Conservation (phyloP, 2,888 invertebrate species). For the Caenorhabditis imperialis region DNA sequence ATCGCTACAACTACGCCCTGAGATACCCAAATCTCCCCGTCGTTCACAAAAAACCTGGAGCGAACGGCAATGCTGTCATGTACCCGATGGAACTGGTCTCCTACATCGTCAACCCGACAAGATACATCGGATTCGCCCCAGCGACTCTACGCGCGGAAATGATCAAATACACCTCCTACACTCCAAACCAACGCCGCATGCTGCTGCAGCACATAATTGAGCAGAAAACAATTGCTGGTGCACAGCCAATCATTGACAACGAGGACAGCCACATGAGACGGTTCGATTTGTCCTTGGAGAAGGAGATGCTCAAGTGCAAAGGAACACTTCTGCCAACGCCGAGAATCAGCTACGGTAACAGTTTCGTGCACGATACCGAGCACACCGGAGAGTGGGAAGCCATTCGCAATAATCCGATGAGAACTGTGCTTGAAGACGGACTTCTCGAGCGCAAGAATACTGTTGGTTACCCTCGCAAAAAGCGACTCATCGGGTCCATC, state of each 20-base stretch:
- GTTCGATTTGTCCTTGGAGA: slow-evolving; percentile 4
- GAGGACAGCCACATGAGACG: slow-evolving; percentile 22
- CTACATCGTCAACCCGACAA: not conserved
- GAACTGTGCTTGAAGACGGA: not conserved
- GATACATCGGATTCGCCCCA: not conserved
- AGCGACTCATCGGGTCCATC: slow-evolving; percentile 14
- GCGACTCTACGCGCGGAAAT: not conserved
- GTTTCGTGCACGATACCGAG: not conserved
- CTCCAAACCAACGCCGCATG: not conserved
- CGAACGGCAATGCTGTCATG: not conserved
- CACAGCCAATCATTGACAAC: slow-evolving; percentile 15
- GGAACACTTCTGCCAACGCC: slow-evolving; percentile 40
- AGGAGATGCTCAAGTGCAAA: slow-evolving; percentile 15
- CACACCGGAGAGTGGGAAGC: slow-evolving; percentile 24
- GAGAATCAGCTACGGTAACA: slow-evolving; percentile 26
- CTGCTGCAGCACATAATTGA: slow-evolving; percentile 2
- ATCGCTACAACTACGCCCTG: not conserved
- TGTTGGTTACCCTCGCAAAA: not conserved
- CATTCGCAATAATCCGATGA: not conserved
- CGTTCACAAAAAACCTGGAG: slow-evolving; percentile 1
- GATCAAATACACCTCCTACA: slow-evolving; percentile 6
- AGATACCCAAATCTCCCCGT: slow-evolving; percentile 23
- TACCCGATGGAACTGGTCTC: slow-evolving; percentile 18
- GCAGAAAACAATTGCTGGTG: not conserved
- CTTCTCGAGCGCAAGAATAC: too few relatives aligned